Evolutionary conservation across 2,888 invertebrate genomes (phyloP).

Genomic region (Hypsopygia costalis): DNA sequence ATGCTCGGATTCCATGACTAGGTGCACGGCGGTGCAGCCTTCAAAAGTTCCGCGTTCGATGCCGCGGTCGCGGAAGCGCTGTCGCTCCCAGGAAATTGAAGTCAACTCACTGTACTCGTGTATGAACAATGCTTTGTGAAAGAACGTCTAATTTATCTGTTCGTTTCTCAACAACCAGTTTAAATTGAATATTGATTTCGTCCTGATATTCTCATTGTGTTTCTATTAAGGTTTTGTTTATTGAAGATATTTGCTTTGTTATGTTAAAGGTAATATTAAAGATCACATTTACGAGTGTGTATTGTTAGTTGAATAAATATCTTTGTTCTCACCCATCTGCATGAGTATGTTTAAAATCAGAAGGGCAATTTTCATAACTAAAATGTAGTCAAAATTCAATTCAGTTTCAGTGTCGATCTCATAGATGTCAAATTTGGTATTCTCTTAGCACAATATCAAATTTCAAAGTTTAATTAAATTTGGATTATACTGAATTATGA

Average conservation of each 20-base stretch:
- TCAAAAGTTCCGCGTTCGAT: constrained; percentile 66
- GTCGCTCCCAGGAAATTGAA: constrained; percentile 74
- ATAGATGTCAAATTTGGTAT: no score
- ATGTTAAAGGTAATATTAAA: no score
- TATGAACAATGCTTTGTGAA: constrained; percentile 74
- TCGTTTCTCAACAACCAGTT: constrained; percentile 60
- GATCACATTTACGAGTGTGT: no score
- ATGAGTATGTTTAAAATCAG: no score
- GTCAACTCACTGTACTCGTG: constrained; percentile 51
- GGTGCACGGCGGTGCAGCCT: constrained; percentile 33
- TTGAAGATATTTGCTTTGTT: background rate
- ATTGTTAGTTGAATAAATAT: no score
- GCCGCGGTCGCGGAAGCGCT: constrained; percentile 49
- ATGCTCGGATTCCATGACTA: constrained; percentile 57
- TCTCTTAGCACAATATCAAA: no score
- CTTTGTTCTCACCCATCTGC: no score
- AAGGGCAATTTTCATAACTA: no score
- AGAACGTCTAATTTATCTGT: constrained; percentile 76
- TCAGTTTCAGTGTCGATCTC: no score
- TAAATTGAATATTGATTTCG: constrained; percentile 73
- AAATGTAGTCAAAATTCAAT: no score
- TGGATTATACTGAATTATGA: no score
- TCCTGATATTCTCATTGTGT: background rate
- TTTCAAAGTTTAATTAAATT: no score
- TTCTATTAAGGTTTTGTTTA: background rate